Evolutionary conservation across 2,797 vertebrate species (phyloP).

Genomic region (Ataeniobius toweri): DNA sequence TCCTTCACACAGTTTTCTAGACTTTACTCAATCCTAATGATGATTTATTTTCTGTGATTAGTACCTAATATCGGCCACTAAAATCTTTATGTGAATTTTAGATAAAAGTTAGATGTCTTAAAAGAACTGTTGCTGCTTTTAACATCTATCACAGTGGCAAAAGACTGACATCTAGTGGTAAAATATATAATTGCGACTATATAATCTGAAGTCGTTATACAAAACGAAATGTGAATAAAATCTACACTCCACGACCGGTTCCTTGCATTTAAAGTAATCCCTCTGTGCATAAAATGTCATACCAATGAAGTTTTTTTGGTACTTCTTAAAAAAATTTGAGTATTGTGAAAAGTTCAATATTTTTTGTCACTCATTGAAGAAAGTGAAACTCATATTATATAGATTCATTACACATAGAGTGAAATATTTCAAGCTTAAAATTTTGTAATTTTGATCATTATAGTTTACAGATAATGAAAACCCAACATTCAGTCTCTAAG

Average conservation of each 20-base stretch:
- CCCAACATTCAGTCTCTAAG: too few relatives aligned
- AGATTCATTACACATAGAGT: too few relatives aligned
- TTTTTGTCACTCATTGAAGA: too few relatives aligned
- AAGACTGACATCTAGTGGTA: slow-evolving; percentile 66
- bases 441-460: too few relatives aligned
- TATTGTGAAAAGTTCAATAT: too few relatives aligned
- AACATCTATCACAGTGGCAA: slow-evolving; percentile 3
- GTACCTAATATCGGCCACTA: slow-evolving; percentile 33
- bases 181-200: background rate
- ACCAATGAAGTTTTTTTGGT: background rate
- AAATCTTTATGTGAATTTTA: slow-evolving; percentile 12
- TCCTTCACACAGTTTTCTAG: background rate
- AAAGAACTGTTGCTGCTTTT: background rate
- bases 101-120: slow-evolving; percentile 1
- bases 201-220: background rate
- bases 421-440: too few relatives aligned
- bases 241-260: background rate
- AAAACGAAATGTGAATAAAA: background rate
- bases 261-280: background rate
- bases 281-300: background rate
- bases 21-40: background rate
- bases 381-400: too few relatives aligned
- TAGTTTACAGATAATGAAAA: too few relatives aligned
- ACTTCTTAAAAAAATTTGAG: too few relatives aligned
- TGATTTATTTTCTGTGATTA: slow-evolving; percentile 27